Base-by-base conservation (phyloP, 2,113 vertebrate species). In the Melozone crissalis region DNA sequence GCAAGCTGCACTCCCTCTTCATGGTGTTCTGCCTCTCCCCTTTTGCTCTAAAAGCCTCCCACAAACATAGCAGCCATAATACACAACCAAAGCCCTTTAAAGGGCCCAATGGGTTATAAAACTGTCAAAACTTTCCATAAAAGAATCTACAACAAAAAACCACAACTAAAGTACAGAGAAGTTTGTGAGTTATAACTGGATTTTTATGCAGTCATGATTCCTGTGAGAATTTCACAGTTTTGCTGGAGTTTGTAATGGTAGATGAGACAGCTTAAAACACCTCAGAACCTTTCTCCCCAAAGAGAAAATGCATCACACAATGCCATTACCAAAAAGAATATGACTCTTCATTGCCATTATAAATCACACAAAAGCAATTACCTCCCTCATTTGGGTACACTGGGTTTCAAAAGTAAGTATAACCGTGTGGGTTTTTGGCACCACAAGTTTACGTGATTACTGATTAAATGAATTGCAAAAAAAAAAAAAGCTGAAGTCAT, bases 351-450 rank as follows among this genome's bases (percentile, higher is more conserved):
- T 47, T 80, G 47, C 47, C 3, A 3, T 66, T 92, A 26, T 66
- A 94, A 91, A 83, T 79, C 66, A 75, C 39, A 41, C 62, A 52
- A 65, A 89, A 87, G 22, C 78, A 69, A 85, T 96, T 95, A 83
- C 26, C 41, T 95, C 33, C 67, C 51, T 84, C 8, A 3, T 92
- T 87, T 80, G 22, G 20, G 11, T 65, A 28, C 10, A 33, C 52
- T 21, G 16, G 66, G 47, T 86, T 96, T 88, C 82, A 87, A 80
- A 74, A 80, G 19, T 47, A 41, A 41, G 13, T 11, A 22, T 84
- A 71, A 30, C 30, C 7, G 5, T 49, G 47, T 23, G 52, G 4
- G 0, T 1, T 80, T 89, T 79, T 82, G 59, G 46, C 6, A 5
- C 84, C 39, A 90, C 73, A 72, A 67, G 30, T 90, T 75, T 76